Evolutionary conservation across 2,113 vertebrate genomes (phyloP).

Genomic region (Passer montanus): DNA sequence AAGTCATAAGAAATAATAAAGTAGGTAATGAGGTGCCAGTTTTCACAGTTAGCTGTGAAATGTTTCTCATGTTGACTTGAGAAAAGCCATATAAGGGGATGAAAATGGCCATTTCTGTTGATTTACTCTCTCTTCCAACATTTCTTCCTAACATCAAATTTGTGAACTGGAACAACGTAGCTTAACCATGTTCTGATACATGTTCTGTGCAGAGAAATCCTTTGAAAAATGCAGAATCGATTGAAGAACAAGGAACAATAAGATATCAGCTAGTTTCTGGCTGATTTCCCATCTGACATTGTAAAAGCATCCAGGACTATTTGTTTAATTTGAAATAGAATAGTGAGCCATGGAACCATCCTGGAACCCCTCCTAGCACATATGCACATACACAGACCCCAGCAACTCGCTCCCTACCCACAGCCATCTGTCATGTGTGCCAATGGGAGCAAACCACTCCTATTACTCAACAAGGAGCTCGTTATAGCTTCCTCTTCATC

Average conservation of each 20-base stretch:
- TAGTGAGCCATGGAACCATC: neutral
- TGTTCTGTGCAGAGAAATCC: neutral
- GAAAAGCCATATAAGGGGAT: neutral
- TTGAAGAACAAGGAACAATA: constrained; percentile 44
- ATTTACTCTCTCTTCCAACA: constrained; percentile 1
- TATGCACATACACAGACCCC: constrained; percentile 27
- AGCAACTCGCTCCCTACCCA: constrained; percentile 43
- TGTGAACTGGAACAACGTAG: neutral
- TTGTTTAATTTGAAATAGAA: constrained; percentile 41
- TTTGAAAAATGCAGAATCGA: constrained; percentile 24
- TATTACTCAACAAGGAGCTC: constrained; percentile 26
- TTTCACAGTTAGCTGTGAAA: constrained; percentile 44
- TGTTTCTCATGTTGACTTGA: constrained; percentile 23
- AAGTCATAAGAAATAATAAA: constrained; percentile 56
- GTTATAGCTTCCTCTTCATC: constrained; percentile 33
- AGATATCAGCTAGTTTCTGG: constrained; percentile 39
- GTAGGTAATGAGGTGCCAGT: constrained; percentile 30
- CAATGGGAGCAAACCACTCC: constrained; percentile 44
- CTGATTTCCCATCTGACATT: constrained; percentile 46
- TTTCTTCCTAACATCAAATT: constrained; percentile 16
- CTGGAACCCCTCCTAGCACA: constrained; percentile 57
- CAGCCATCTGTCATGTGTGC: constrained; percentile 54
- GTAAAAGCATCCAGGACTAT: constrained; percentile 37
- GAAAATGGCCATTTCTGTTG: constrained; percentile 36
- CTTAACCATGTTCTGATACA: constrained; percentile 5